These are phyloP conservation scores for Drosophila lutescens DNA, from an alignment of 2,888 invertebrate genomes.

Conservation along the genomic window DNA sequence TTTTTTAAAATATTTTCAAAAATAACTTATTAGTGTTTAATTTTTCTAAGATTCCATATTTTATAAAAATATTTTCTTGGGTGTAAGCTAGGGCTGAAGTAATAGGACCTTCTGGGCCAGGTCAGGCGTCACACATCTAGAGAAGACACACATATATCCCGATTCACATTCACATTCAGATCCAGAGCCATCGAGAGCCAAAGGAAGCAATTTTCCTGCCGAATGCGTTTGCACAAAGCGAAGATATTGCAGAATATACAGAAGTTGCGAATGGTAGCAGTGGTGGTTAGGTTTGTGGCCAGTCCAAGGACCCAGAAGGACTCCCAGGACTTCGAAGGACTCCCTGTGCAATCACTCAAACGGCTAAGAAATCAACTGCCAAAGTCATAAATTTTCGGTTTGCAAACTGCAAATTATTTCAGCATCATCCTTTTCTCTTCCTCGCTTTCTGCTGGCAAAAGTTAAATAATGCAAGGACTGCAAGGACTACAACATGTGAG, in stretches of 20 bases:
- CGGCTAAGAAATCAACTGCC: conserved; percentile 56
- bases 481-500: conserved; percentile 30
- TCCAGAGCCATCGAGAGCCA: conserved; percentile 8
- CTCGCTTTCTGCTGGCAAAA: conserved; percentile 35
- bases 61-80: too few species aligned
- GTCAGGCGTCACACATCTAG: conserved; percentile 40
- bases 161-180: conserved; percentile 8
- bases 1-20: too few species aligned
- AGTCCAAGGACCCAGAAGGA: conserved; percentile 7
- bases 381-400: conserved; percentile 53
- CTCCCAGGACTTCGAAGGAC: conserved; percentile 3
- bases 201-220: conserved; percentile 69
- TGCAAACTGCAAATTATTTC: conserved; percentile 49
- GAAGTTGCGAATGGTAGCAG: conserved; percentile 1
- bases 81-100: conserved; percentile 12
- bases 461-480: conserved; percentile 50
- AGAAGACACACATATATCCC: conserved; percentile 16
- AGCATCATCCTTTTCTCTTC: conserved; percentile 34
- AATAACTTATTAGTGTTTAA: too few species aligned
- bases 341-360: conserved; percentile 38
- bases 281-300: conserved; percentile 9
- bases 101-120: conserved; percentile 23
- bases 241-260: conserved; percentile 10
- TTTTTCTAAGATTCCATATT: too few species aligned
- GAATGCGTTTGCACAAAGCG: conserved; percentile 61